A percentile compares a stretch with the other conserved stretches of the same genome.
These are phyloP conservation scores for Cataglyphis altisquamis DNA, from an alignment of 2,888 invertebrate species.

Conservation along the genomic window DNA sequence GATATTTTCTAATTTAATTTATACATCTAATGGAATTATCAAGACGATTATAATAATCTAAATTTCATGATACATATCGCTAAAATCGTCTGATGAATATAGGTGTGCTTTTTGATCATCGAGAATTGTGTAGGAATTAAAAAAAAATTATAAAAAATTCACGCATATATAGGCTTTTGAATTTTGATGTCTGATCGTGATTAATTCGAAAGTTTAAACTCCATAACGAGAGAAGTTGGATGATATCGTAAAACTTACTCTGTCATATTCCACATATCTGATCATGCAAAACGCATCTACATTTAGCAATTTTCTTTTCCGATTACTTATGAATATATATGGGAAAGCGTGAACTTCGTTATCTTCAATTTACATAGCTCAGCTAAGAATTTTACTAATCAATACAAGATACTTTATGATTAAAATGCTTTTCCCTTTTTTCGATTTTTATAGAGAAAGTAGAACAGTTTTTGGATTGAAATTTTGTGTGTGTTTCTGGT, in stretches of 20 bases:
- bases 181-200: slow-evolving; percentile 2
- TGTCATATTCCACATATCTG: slow-evolving; percentile 7
- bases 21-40: neutral
- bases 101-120: neutral
- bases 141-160: slow-evolving; percentile 9
- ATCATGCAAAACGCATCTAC: slow-evolving; percentile 27
- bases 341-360: neutral
- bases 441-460: neutral
- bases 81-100: neutral
- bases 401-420: neutral
- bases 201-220: slow-evolving; percentile 9
- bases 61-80: slow-evolving; percentile 14
- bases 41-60: neutral
- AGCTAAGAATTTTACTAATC: neutral
- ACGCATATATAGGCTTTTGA: neutral
- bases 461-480: neutral
- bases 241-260: slow-evolving; percentile 22
- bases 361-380: slow-evolving; percentile 6
- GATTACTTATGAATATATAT: slow-evolving; percentile 17
- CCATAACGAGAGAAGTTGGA: slow-evolving; percentile 37
- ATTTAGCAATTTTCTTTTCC: slow-evolving; percentile 27
- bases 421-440: slow-evolving; percentile 6
- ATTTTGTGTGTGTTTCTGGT: neutral
- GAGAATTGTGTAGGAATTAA: neutral
- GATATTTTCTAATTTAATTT: slow-evolving; percentile 9